Percentiles rank a stretch among this genome's conserved stretches.
phyloP scores from a whole-genome alignment of 2,888 invertebrate species.

The Amiota mariae region DNA sequence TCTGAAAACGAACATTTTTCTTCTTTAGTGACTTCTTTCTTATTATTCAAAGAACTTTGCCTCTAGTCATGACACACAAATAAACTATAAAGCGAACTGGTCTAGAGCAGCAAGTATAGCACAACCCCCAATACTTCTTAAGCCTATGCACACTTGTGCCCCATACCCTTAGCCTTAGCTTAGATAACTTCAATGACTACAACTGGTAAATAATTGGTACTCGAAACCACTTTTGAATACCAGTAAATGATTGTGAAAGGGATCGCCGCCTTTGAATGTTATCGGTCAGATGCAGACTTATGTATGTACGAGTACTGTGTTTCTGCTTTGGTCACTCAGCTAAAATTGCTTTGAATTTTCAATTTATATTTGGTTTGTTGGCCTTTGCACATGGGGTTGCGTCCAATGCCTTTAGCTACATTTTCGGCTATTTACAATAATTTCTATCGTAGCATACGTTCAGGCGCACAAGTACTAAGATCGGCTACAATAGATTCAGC shows the following conservation, averaged over 20 bases:
- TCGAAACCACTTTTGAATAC: slow-evolving; percentile 41
- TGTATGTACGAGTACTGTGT: slow-evolving; percentile 12
- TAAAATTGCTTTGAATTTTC: slow-evolving; percentile 48
- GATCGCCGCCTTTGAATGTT: slow-evolving; percentile 53
- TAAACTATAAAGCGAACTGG: neutral
- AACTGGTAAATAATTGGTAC: slow-evolving; percentile 51
- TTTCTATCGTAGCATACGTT: slow-evolving; percentile 49
- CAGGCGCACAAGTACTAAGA: slow-evolving; percentile 45
- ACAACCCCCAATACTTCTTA: slow-evolving; percentile 6
- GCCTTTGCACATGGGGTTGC: slow-evolving; percentile 17
- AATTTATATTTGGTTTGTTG: slow-evolving; percentile 6
- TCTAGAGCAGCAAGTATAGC: neutral
- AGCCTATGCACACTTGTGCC: slow-evolving; percentile 13
- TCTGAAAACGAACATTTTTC: slow-evolving; percentile 13
- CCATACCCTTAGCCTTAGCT: slow-evolving; percentile 55
- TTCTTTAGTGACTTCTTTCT: neutral
- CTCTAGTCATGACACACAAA: neutral
- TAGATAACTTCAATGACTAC: too few relatives aligned
- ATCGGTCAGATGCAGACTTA: slow-evolving; percentile 58
- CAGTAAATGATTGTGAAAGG: neutral
- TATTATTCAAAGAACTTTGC: neutral
- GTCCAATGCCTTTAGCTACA: slow-evolving; percentile 14
- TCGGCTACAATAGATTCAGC: slow-evolving; percentile 57
- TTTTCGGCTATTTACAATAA: slow-evolving; percentile 42
- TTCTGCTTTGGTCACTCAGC: slow-evolving; percentile 1